A percentile compares a stretch with the other conserved stretches of the same genome.
Conservation (phyloP, 2,797 vertebrate genomes). For the Crocidura indochinensis region DNA sequence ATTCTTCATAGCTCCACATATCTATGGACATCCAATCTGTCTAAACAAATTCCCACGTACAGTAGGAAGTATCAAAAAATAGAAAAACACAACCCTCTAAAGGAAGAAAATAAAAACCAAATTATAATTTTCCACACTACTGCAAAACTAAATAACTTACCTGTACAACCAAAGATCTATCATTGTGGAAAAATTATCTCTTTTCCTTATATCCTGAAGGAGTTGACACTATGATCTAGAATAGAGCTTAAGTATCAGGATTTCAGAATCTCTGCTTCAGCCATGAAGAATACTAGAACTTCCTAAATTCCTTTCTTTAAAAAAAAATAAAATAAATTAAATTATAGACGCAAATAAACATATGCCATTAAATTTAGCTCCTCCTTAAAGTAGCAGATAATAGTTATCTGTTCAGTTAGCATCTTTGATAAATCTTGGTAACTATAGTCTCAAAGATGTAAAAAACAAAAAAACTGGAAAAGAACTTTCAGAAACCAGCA, state of each 20-base stretch:
- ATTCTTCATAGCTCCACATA: constrained; percentile 23
- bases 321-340: constrained; percentile 81
- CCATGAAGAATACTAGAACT: constrained; percentile 82
- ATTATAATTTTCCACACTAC: constrained; percentile 69
- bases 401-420: constrained; percentile 34
- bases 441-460: constrained; percentile 30
- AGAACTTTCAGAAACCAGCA: constrained; percentile 63
- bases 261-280: constrained; percentile 83
- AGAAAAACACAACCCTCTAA: neutral
- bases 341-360: constrained; percentile 80
- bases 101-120: neutral
- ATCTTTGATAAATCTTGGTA: constrained; percentile 16
- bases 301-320: constrained; percentile 83
- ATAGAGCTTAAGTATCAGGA: constrained; percentile 79
- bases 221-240: constrained; percentile 82
- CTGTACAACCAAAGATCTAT: constrained; percentile 85
- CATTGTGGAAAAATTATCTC: constrained; percentile 83
- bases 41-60: constrained; percentile 15
- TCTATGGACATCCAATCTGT: constrained; percentile 15
- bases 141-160: constrained; percentile 82
- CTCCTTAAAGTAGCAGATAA: constrained; percentile 51
- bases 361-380: constrained; percentile 61
- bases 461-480: constrained; percentile 11
- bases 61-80: constrained; percentile 32
- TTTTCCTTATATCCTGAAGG: constrained; percentile 83